Conservation (phyloP, 2,797 vertebrate genomes). For the Oreochromis grahami region DNA sequence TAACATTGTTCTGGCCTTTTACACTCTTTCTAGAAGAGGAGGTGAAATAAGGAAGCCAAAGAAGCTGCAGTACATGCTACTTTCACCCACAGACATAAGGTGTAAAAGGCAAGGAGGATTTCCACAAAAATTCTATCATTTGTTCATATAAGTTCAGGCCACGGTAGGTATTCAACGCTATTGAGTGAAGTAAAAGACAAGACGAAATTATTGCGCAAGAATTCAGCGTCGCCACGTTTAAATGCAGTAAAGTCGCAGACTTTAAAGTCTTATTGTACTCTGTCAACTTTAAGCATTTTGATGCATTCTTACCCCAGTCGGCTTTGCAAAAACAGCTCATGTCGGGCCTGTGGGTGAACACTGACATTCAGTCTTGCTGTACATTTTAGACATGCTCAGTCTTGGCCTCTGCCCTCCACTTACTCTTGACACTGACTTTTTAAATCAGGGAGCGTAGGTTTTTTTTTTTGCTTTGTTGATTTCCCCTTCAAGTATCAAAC, state of each 20-base stretch:
- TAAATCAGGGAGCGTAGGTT: neutral
- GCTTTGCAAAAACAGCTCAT: neutral
- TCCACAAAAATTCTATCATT: neutral
- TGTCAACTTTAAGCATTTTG: neutral
- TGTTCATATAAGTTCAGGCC: neutral
- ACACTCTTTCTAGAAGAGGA: neutral
- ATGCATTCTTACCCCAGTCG: neutral
- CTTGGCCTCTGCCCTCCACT: neutral
- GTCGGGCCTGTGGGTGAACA: neutral
- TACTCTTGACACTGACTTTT: neutral
- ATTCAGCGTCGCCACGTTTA: neutral
- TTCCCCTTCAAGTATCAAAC: neutral
- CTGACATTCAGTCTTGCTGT: neutral
- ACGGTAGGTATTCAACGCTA: neutral
- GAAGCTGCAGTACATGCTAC: neutral
- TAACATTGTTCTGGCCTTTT: neutral
- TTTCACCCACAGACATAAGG: neutral
- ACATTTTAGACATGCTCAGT: neutral
- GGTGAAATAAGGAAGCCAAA: neutral
- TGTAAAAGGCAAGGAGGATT: neutral
- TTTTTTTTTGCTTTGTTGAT: neutral
- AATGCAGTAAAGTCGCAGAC: neutral
- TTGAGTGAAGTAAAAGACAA: neutral
- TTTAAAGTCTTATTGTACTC: neutral
- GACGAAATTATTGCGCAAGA: neutral